phyloP scores from a whole-genome alignment of 2,888 invertebrate genomes.

The Habrosyne pyritoides region DNA sequence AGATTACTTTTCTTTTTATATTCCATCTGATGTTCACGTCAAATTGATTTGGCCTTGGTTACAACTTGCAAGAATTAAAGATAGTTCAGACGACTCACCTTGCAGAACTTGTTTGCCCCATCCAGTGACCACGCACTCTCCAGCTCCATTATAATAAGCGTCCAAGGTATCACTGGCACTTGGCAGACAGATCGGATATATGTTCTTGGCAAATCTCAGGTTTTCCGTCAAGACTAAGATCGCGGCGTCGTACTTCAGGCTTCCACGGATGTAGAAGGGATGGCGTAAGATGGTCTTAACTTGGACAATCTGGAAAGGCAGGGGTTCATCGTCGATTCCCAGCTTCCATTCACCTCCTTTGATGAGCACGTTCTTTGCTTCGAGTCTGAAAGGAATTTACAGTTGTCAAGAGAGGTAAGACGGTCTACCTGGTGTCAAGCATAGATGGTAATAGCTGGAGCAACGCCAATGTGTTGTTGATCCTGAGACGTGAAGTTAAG shows the following conservation, averaged over 20 bases:
- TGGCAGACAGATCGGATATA: conserved; percentile 89
- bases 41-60: too few relatives aligned
- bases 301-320: conserved; percentile 90
- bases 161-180: conserved; percentile 73
- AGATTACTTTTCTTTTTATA: too few relatives aligned
- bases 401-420: background rate
- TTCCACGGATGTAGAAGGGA: conserved; percentile 86
- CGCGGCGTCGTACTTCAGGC: conserved; percentile 87
- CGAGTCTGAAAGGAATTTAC: conserved; percentile 75
- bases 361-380: conserved; percentile 87
- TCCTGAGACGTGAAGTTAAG: too few relatives aligned
- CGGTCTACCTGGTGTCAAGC: too few relatives aligned
- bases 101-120: conserved; percentile 92
- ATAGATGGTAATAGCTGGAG: too few relatives aligned
- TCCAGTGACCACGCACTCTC: conserved; percentile 90
- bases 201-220: conserved; percentile 86
- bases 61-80: background rate
- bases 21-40: too few relatives aligned
- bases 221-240: conserved; percentile 87
- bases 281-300: conserved; percentile 88
- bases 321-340: conserved; percentile 90
- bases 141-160: conserved; percentile 82
- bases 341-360: conserved; percentile 94
- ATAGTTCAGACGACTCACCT: conserved; percentile 80
- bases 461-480: too few relatives aligned